Conservation (phyloP, 2,113 vertebrate species). For the Eretmochelys imbricata region DNA sequence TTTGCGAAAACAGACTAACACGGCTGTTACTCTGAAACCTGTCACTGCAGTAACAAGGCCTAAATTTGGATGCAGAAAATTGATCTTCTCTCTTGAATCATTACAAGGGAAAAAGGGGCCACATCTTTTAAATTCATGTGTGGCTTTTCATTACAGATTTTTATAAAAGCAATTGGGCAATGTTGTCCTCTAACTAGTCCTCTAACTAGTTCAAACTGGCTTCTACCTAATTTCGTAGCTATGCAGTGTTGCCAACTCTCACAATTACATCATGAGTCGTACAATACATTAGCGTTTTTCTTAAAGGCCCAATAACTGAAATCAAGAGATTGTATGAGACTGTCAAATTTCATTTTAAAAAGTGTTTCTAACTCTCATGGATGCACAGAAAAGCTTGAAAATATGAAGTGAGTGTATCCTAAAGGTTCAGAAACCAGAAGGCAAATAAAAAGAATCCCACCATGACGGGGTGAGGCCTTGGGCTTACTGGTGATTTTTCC, state of each 20-base stretch:
- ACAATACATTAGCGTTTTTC: background rate
- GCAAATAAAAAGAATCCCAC: constrained; percentile 23
- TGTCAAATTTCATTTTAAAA: background rate
- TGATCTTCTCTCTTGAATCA: background rate
- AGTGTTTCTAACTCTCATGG: constrained; percentile 10
- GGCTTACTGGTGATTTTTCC: background rate
- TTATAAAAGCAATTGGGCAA: background rate
- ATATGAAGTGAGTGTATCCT: constrained; percentile 29
- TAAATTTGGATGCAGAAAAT: background rate
- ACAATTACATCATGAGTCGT: background rate
- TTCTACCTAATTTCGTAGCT: background rate
- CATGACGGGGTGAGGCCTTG: background rate
- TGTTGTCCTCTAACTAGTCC: background rate
- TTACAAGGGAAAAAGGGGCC: background rate
- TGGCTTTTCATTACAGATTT: background rate
- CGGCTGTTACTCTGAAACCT: no score
- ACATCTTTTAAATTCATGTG: background rate
- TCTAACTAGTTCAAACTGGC: background rate
- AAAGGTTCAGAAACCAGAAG: constrained; percentile 31
- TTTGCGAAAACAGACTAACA: no score
- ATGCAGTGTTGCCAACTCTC: background rate
- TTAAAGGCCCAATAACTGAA: background rate
- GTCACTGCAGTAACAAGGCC: background rate
- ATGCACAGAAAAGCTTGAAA: constrained; percentile 34
- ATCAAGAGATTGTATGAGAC: background rate